These are phyloP conservation scores for Borostomias antarcticus DNA, from an alignment of 2,797 vertebrate species.

Conservation along the genomic window DNA sequence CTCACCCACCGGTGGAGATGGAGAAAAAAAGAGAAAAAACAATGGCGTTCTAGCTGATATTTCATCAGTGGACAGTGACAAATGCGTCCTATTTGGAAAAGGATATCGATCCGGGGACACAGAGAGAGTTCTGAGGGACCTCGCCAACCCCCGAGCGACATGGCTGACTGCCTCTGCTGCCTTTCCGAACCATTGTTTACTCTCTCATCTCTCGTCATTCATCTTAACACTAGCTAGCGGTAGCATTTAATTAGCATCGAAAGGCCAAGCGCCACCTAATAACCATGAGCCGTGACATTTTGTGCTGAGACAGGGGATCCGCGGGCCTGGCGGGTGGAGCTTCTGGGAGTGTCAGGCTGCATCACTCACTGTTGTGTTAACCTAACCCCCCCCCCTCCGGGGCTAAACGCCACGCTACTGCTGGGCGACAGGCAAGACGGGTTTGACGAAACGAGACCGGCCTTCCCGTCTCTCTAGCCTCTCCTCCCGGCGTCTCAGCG, in stretches of 20 bases:
- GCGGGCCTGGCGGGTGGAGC: constrained; percentile 23
- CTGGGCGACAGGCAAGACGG: too few relatives aligned
- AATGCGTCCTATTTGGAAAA: constrained; percentile 17
- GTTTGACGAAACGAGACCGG: too few relatives aligned
- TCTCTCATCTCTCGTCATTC: constrained; percentile 15
- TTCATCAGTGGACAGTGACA: constrained; percentile 24
- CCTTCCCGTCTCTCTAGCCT: too few relatives aligned
- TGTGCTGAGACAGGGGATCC: constrained; percentile 50
- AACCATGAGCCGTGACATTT: constrained; percentile 68
- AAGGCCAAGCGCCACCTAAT: constrained; percentile 49
- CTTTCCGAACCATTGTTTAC: constrained; percentile 10
- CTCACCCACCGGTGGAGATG: constrained; percentile 18
- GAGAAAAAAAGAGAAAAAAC: too few relatives aligned
- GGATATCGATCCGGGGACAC: constrained; percentile 30
- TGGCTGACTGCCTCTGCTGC: constrained; percentile 19
- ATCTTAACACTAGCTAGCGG: constrained; percentile 43
- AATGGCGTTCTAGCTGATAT: constrained; percentile 12
- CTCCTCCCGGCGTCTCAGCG: too few relatives aligned
- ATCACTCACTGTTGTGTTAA: constrained; percentile 54
- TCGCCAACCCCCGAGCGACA: constrained; percentile 14
- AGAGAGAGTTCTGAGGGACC: constrained; percentile 11
- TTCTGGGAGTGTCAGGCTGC: constrained; percentile 49
- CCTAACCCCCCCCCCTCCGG: too few relatives aligned
- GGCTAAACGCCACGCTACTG: constrained; percentile 5
- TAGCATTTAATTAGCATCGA: constrained; percentile 66